phyloP scores from a whole-genome alignment of 2,797 vertebrate genomes.

The Limnodromus scolopaceus region DNA sequence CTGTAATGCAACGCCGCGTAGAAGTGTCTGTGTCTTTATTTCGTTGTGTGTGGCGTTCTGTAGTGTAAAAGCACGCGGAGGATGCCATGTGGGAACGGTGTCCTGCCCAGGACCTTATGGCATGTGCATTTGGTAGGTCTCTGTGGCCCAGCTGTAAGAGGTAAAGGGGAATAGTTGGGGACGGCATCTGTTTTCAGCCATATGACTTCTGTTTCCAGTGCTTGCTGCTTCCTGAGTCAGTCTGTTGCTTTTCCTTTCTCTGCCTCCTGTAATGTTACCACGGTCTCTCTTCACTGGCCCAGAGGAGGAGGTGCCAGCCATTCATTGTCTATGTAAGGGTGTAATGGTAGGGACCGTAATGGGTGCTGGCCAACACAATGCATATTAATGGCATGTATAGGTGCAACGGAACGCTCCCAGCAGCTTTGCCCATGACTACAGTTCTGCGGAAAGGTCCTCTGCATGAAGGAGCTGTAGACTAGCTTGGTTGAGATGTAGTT shows the following conservation, averaged over 20 bases:
- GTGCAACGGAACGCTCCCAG: background rate
- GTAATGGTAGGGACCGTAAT: background rate
- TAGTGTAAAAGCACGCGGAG: background rate
- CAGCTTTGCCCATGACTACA: background rate
- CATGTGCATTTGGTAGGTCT: background rate
- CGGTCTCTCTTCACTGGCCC: background rate
- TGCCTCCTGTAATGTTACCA: background rate
- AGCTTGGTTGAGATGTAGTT: background rate
- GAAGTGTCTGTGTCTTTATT: background rate
- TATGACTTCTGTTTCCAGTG: background rate
- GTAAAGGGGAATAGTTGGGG: background rate
- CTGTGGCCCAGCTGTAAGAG: background rate
- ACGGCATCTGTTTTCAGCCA: background rate
- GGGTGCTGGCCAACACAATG: background rate
- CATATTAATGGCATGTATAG: background rate
- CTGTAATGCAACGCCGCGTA: background rate
- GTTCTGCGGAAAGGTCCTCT: background rate
- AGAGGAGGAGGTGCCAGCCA: background rate
- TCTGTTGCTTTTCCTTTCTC: background rate
- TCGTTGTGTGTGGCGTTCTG: background rate
- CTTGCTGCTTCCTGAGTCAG: background rate
- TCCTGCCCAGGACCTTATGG: background rate
- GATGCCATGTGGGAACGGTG: accelerated
- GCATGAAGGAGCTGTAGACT: background rate
- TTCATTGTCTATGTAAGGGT: background rate